Base-by-base conservation (phyloP, 64 coral and sea anemone genomes). In the Montipora capricornis region DNA sequence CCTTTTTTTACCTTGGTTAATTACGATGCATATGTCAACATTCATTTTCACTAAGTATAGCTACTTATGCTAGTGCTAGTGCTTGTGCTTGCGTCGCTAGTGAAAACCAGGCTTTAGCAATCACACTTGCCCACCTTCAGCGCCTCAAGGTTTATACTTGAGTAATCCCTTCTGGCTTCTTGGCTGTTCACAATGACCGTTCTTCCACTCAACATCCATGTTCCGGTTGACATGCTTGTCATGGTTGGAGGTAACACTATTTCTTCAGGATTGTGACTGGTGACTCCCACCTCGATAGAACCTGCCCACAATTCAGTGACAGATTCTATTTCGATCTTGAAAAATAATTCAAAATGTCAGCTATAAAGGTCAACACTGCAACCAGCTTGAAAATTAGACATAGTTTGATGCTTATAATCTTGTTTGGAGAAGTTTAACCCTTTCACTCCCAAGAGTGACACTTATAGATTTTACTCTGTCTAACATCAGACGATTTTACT, bases 281-380 rank as follows among this genome's bases (percentile, higher is more conserved):
- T 98, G 20, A 92, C 75, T 13, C 96, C 96, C 15, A 98, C 83
- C 22, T 98, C 96, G 16, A 98, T 83, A 15, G 96, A 98, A 1
- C 96, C 96, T 1, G 96, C 93, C 96, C 96, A 98, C 26, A 98
- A 89, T 6, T 98, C 93, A 50, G 96, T 98, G 5, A 94, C 75
- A 59, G 58, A 85, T 14, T 98, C 93, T 57, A 98, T 22, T 50
- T 81, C 68, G 51, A 98, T 73, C 96, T 98, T 20, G 12, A 77
- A 79, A 75, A 58, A 11, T 55, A 4, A 84, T 37, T 37, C 37
- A 37, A 37, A 37, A 37, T 37, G 37, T 37, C 37, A 37, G 37
- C 37, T 37, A 37, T 37, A 37, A 37, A 37, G 37, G 37, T 37
- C 37, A 37, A 37, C 37, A 37, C 0, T 37, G 37, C 37, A 37